These are phyloP conservation scores for Eleutherodactylus coqui DNA, from an alignment of 2,797 vertebrate species.

Conservation along the genomic window DNA sequence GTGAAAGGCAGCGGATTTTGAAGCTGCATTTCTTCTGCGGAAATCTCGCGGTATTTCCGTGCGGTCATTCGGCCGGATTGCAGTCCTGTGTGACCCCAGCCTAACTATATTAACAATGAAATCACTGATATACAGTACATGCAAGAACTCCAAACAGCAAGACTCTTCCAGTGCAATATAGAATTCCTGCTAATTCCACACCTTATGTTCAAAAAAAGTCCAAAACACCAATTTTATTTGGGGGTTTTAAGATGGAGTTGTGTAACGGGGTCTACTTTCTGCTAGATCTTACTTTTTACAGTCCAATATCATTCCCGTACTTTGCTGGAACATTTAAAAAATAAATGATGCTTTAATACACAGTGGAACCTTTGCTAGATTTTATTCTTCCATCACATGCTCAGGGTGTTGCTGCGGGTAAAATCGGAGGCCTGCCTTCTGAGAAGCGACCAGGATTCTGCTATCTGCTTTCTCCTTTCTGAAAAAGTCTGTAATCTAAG, in stretches of 20 bases:
- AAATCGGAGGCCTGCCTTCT: slow-evolving; percentile 36
- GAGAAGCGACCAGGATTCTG: slow-evolving; percentile 46
- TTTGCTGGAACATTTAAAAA: neutral
- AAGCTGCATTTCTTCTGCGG: no score
- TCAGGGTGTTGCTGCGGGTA: neutral
- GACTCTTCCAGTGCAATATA: no score
- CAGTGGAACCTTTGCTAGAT: neutral
- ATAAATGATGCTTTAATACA: neutral
- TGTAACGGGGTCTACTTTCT: neutral
- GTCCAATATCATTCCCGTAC: neutral
- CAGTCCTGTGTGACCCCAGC: no score
- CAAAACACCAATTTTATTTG: neutral
- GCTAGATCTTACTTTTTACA: neutral
- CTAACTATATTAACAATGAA: neutral
- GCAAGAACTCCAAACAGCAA: neutral
- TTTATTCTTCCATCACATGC: neutral
- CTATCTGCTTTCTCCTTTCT: slow-evolving; percentile 49
- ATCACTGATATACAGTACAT: neutral
- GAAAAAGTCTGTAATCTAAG: slow-evolving; percentile 36
- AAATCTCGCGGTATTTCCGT: no score
- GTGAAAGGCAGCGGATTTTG: no score
- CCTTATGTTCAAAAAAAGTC: neutral
- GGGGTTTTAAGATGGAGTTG: neutral
- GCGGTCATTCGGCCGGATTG: no score
- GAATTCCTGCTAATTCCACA: no score